A percentile compares a stretch with the other conserved stretches of the same genome.
These are phyloP conservation scores for Smutsia temminckii DNA, from an alignment of 2,797 vertebrate genomes.

Conservation along the genomic window DNA sequence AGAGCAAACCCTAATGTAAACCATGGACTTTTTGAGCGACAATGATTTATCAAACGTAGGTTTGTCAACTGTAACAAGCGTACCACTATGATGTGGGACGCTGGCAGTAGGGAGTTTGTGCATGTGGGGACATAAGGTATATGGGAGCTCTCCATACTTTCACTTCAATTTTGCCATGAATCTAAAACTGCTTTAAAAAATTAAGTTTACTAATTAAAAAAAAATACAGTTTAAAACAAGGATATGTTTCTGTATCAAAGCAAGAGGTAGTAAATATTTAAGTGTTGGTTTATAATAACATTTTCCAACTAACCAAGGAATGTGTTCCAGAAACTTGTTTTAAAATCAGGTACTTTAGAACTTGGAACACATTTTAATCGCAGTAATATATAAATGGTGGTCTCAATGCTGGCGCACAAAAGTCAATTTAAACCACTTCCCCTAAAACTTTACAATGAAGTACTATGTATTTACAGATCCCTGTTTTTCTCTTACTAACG, in stretches of 20 bases:
- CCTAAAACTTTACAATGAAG: background rate
- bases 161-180: background rate
- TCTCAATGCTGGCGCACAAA: constrained; percentile 23
- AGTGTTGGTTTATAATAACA: constrained; percentile 45
- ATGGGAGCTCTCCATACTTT: background rate
- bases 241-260: constrained; percentile 40
- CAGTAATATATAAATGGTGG: background rate
- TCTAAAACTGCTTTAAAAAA: background rate
- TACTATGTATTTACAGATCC: background rate
- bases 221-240: constrained; percentile 27
- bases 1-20: background rate
- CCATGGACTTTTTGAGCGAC: background rate
- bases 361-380: background rate
- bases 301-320: background rate
- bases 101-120: background rate
- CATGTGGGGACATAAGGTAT: too few relatives aligned
- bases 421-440: constrained; percentile 1
- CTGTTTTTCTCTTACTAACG: background rate
- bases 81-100: background rate
- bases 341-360: constrained; percentile 8
- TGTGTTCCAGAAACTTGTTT: constrained; percentile 1
- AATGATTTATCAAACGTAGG: background rate
- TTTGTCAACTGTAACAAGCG: background rate
- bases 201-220: constrained; percentile 43
- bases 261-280: background rate